Conservation (phyloP, 30 jellyfish, hydroid and myxozoan species). For the Aurelia aurita complex sp. Pacific region DNA sequence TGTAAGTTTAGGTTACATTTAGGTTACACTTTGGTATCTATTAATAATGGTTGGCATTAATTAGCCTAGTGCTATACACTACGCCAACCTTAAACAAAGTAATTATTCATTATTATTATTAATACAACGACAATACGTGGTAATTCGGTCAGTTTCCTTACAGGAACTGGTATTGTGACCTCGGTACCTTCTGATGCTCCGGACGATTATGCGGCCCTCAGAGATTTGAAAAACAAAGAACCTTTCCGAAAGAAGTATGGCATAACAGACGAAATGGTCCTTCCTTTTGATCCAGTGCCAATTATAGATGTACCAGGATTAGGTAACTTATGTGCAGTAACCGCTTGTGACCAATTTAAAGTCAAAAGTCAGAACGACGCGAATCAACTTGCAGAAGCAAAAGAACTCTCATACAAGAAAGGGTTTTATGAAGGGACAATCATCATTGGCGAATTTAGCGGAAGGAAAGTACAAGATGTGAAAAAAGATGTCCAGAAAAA, state of each 20-base stretch:
- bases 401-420: conserved; percentile 91
- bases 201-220: conserved; percentile 98
- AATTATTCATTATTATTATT: no score
- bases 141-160: neutral
- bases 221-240: conserved; percentile 94
- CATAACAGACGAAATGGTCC: conserved; percentile 95
- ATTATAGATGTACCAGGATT: conserved; percentile 93
- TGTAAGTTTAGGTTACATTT: no score
- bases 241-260: conserved; percentile 87
- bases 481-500: conserved; percentile 80
- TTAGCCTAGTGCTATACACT: no score
- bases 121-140: no score
- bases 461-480: conserved; percentile 95
- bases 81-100: no score
- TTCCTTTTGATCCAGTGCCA: conserved; percentile 93
- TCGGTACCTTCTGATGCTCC: conserved; percentile 99
- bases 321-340: conserved; percentile 93
- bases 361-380: conserved; percentile 95
- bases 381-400: conserved; percentile 93
- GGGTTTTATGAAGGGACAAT: conserved; percentile 93
- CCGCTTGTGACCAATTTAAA: conserved; percentile 91
- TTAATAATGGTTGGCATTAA: no score
- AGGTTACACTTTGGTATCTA: no score
- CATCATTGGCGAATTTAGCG: conserved; percentile 83
- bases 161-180: conserved; percentile 99